Percentiles rank a stretch among this genome's conserved stretches.
Conservation (phyloP, 2,888 invertebrate genomes). For the Tipula vernalis region DNA sequence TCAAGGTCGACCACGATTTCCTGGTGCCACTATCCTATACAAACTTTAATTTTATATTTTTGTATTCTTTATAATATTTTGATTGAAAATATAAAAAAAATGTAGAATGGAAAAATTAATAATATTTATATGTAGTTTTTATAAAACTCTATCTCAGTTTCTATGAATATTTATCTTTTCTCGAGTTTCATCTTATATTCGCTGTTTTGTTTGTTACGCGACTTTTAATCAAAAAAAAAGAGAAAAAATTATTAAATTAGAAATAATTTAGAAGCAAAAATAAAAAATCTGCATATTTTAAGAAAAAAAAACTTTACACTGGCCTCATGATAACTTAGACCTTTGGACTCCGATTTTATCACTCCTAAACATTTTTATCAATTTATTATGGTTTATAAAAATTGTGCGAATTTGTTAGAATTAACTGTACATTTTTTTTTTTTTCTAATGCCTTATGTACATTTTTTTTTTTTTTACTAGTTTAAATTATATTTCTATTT, state of each 20-base stretch:
- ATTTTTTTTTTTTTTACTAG: background rate
- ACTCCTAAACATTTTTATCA: background rate
- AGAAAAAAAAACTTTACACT: background rate
- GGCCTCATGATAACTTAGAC: background rate
- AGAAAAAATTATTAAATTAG: background rate
- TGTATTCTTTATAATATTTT: background rate
- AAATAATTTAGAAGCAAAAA: background rate
- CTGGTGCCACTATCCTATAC: conserved; percentile 16
- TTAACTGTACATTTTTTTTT: background rate
- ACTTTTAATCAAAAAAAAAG: background rate
- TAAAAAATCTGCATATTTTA: background rate
- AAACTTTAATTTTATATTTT: background rate
- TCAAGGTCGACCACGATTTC: conserved; percentile 20
- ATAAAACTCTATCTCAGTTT: background rate
- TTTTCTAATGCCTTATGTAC: background rate
- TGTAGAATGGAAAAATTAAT: background rate
- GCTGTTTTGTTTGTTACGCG: background rate
- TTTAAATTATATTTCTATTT: background rate
- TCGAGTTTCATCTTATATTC: background rate
- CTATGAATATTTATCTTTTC: background rate
- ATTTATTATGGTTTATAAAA: background rate
- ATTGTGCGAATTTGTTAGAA: background rate
- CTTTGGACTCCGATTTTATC: background rate
- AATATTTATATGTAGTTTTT: background rate
- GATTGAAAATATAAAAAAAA: background rate